These are phyloP conservation scores for Buathra laborator DNA, from an alignment of 2,888 invertebrate species.

Conservation along the genomic window DNA sequence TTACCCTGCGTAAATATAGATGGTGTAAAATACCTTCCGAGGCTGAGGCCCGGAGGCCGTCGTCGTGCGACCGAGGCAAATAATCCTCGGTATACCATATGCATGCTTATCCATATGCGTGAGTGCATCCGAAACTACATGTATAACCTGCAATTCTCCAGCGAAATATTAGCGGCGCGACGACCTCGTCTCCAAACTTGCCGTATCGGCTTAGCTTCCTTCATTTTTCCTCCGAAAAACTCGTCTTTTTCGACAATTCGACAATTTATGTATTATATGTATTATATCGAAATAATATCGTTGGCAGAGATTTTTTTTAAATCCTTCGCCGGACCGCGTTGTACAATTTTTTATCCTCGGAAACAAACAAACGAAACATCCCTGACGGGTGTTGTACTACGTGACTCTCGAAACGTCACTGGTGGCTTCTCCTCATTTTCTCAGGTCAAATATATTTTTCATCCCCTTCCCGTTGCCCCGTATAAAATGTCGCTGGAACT, in stretches of 20 bases:
- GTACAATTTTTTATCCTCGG: constrained; percentile 61
- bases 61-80: constrained; percentile 74
- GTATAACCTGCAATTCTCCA: background rate
- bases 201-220: background rate
- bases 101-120: constrained; percentile 6
- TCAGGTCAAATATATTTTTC: constrained; percentile 43
- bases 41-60: constrained; percentile 79
- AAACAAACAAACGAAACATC: constrained; percentile 13
- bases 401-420: constrained; percentile 48
- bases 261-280: no score
- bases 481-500: constrained; percentile 9
- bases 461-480: background rate
- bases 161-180: constrained; percentile 4
- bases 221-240: background rate
- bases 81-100: constrained; percentile 60
- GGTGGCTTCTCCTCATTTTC: constrained; percentile 49
- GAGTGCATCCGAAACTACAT: background rate
- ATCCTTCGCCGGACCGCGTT: constrained; percentile 57
- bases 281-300: no score
- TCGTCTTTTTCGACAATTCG: no score
- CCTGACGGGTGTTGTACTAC: constrained; percentile 34
- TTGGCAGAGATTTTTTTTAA: no score
- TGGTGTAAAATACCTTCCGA: constrained; percentile 80
- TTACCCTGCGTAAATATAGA: constrained; percentile 79
- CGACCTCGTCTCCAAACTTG: no score